Conservation (phyloP, 2,888 invertebrate genomes). For the Pollenia griseotomentosa region DNA sequence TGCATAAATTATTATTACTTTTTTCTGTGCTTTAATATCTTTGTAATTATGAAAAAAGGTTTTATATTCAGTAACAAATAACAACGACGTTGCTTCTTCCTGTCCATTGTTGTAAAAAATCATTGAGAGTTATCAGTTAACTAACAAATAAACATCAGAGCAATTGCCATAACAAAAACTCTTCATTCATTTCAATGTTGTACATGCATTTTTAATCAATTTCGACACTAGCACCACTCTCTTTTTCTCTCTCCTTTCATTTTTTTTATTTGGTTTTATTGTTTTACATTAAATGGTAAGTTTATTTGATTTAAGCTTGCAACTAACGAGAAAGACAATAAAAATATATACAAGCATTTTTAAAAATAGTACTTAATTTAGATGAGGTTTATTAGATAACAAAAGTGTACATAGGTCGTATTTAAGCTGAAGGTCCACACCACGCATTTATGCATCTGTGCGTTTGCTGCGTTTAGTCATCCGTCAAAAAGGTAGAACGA, state of each 20-base stretch:
- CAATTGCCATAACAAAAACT: slow-evolving; percentile 29
- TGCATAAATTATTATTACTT: slow-evolving; percentile 52
- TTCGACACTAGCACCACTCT: background rate
- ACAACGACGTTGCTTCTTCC: slow-evolving; percentile 67
- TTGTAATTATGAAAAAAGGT: slow-evolving; percentile 47
- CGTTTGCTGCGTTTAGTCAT: no score
- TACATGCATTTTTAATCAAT: slow-evolving; percentile 53
- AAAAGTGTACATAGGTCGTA: no score
- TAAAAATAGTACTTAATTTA: no score
- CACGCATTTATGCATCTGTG: no score
- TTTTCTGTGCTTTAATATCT: slow-evolving; percentile 54
- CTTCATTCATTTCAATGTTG: slow-evolving; percentile 31
- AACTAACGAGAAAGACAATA: no score
- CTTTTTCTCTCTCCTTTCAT: slow-evolving; percentile 49
- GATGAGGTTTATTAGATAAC: no score
- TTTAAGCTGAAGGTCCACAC: no score
- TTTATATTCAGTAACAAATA: slow-evolving; percentile 33
- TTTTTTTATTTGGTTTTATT: slow-evolving; percentile 23
- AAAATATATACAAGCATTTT: no score
- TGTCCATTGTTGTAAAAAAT: slow-evolving; percentile 64
- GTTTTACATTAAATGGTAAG: slow-evolving; percentile 24
- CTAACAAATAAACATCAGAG: slow-evolving; percentile 23
- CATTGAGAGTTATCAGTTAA: slow-evolving; percentile 57
- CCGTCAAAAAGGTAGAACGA: no score
- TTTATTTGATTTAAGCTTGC: no score